These are phyloP conservation scores for Neosilurus hyrtlii DNA, from an alignment of 2,797 vertebrate genomes.

Conservation along the genomic window DNA sequence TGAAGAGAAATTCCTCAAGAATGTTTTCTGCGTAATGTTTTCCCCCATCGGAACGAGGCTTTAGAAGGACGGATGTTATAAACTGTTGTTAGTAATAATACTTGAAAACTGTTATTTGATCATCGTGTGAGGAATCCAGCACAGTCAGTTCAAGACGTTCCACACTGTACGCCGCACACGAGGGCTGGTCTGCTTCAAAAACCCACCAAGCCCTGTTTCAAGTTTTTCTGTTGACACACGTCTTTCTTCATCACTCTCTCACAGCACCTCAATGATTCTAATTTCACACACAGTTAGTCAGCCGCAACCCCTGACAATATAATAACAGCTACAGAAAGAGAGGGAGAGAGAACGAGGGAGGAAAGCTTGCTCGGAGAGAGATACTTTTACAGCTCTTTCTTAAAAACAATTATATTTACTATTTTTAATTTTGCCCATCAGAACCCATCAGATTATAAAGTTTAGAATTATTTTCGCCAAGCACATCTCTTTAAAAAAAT, in stretches of 20 bases:
- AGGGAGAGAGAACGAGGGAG: slow-evolving; percentile 50
- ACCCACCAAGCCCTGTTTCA: neutral
- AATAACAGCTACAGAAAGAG: slow-evolving; percentile 49
- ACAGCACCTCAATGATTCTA: slow-evolving; percentile 28
- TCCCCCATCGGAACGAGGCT: neutral
- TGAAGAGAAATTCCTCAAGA: neutral
- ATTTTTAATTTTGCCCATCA: neutral
- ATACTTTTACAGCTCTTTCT: slow-evolving; percentile 17
- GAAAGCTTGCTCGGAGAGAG: slow-evolving; percentile 31
- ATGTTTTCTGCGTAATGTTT: too few relatives aligned
- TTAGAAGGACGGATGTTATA: neutral
- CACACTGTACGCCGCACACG: neutral
- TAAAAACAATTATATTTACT: neutral
- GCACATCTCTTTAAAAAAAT: neutral
- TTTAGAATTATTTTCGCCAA: slow-evolving; percentile 2
- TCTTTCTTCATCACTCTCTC: neutral
- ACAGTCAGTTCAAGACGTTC: neutral
- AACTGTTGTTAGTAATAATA: neutral
- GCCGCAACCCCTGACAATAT: slow-evolving; percentile 45
- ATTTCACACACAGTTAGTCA: slow-evolving; percentile 50
- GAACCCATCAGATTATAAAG: neutral
- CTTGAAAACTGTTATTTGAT: neutral
- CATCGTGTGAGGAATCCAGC: too few relatives aligned
- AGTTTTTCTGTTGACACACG: slow-evolving; percentile 14
- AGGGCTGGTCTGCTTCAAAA: neutral